Evolutionary conservation across 2,113 vertebrate genomes (phyloP).

Genomic region (Willisornis vidua): DNA sequence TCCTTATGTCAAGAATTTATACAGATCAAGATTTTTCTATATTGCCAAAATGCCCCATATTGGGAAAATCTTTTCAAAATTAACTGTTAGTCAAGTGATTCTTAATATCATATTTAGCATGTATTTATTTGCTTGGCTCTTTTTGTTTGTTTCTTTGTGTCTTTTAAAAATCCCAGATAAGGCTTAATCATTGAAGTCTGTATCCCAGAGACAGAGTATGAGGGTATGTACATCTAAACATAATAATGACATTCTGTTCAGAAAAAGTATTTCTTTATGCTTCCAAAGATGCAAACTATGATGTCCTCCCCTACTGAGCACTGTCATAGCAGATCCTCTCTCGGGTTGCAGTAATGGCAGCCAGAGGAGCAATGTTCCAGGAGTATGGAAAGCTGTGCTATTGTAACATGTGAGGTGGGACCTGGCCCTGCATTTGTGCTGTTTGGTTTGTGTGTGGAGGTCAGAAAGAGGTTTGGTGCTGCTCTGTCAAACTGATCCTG

Average conservation of each 20-base stretch:
- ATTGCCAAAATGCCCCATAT: neutral
- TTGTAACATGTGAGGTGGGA: rapidly evolving
- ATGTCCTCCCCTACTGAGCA: neutral
- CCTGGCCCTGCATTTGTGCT: neutral
- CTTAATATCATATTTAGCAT: neutral
- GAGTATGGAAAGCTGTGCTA: rapidly evolving
- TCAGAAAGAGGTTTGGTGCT: neutral
- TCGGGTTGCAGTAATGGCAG: neutral
- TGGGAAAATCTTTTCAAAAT: neutral
- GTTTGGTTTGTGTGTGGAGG: neutral
- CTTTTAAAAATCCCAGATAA: neutral
- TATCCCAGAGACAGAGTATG: neutral
- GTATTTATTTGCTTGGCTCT: neutral
- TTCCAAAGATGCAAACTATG: neutral
- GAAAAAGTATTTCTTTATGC: neutral
- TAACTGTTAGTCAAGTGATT: neutral
- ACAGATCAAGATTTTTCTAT: neutral
- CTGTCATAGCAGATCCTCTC: neutral
- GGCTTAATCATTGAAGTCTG: neutral
- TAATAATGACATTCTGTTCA: neutral
- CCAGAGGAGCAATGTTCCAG: neutral
- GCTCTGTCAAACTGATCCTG: neutral
- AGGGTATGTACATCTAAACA: neutral
- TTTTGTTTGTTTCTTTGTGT: neutral
- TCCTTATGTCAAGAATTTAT: neutral